Base-by-base conservation (phyloP, 1,140 invertebrate species). In the Tetranychus urticae region DNA sequence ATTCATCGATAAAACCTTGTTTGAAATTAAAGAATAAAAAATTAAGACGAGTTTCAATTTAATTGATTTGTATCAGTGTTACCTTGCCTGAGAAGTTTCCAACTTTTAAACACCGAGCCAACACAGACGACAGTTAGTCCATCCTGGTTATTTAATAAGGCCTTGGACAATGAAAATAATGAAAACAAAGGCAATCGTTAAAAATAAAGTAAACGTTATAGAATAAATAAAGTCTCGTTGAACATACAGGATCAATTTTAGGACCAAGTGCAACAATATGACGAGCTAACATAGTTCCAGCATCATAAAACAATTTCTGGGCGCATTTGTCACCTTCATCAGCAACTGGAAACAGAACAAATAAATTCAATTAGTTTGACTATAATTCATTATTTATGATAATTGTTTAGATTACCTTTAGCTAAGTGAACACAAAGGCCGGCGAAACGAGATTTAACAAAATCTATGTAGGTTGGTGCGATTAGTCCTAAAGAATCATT, bases 101-200 rank as follows among this genome's bases (percentile, higher is more conserved):
- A 97, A 65, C 88, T 93, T 65, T 87, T 82, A 84, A 89, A 97
- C 0, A 97, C 89, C 0, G 90, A 94, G 1, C 93, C 93, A 1
- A 96, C 86, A 70, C 89, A 92, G 0, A 94, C 81, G 0, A 97
- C 78, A 42, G 83, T 82, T 1, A 93, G 68, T 7, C 88, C 81
- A 6, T 79, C 80, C 2, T 70, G n/a, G 3, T 55, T 34, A 3
- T 57, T 57, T 10, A 57, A 31, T 4, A 36, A 35, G 1, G 33
- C 37, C 34, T 46, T 45, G 8, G 35, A 3, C n/a, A 8, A 23
- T 14, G 0, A 52, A 52, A n/a, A 52, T 8, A 8, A 5, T 42
- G 39, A 42, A 42, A 42, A 42, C 10, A 6, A 42, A 42, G 10
- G 5, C 10, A 10, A 6, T 42, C 39, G 50, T n/a, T 6, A 52